Conservation (phyloP, 2,797 vertebrate genomes). For the Anolis apletophallus region DNA sequence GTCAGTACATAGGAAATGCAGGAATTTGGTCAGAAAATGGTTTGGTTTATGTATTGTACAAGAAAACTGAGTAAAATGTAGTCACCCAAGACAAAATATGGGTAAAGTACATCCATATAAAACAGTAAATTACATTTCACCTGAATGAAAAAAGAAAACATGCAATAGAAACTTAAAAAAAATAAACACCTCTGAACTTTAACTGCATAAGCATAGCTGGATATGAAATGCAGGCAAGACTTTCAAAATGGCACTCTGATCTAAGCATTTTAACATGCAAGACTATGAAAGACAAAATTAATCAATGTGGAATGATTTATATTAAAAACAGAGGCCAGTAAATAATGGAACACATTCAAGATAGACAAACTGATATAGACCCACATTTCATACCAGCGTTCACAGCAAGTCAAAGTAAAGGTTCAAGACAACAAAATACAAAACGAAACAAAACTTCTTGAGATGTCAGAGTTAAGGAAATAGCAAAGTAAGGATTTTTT, state of each 20-base stretch:
- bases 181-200: constrained; percentile 76
- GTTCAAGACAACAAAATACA: constrained; percentile 83
- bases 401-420: constrained; percentile 85
- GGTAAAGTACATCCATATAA: constrained; percentile 91
- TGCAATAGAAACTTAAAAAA: constrained; percentile 81
- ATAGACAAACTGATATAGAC: constrained; percentile 75
- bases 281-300: constrained; percentile 81
- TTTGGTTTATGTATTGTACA: constrained; percentile 94
- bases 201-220: constrained; percentile 85
- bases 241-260: constrained; percentile 81
- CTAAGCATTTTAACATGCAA: constrained; percentile 82
- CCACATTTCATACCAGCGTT: constrained; percentile 87
- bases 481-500: constrained; percentile 73
- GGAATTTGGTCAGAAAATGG: constrained; percentile 99
- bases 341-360: constrained; percentile 76
- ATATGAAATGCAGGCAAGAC: constrained; percentile 86
- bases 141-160: constrained; percentile 83
- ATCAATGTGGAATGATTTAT: constrained; percentile 77
- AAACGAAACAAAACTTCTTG: constrained; percentile 79
- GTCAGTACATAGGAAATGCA: constrained; percentile 99
- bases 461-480: constrained; percentile 75
- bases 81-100: constrained; percentile 93
- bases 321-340: constrained; percentile 78
- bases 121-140: constrained; percentile 87
- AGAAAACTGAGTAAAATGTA: constrained; percentile 93